phyloP scores from a whole-genome alignment of 2,797 vertebrate genomes.

The Tachyglossus aculeatus region DNA sequence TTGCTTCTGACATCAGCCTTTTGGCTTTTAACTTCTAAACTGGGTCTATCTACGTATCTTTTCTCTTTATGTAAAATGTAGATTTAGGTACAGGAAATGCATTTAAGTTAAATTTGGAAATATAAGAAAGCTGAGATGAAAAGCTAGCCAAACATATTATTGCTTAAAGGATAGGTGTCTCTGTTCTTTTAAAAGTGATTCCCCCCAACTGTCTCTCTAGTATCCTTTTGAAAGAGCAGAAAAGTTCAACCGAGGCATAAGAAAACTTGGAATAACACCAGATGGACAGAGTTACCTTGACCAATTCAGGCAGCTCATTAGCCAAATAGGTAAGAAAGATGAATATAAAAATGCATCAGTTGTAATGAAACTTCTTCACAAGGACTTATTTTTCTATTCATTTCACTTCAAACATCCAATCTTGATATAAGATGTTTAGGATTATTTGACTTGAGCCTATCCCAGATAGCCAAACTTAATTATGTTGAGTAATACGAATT shows the following conservation, averaged over 20 bases:
- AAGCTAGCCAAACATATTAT: conserved; percentile 9
- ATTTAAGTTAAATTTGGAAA: conserved; percentile 13
- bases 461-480: too few species aligned
- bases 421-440: neutral
- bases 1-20: too few species aligned
- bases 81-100: too few species aligned
- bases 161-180: neutral
- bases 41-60: too few species aligned
- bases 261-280: conserved; percentile 95
- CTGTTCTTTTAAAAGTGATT: conserved; percentile 24
- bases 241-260: conserved; percentile 98
- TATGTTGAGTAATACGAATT: too few species aligned
- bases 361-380: too few species aligned
- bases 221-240: conserved; percentile 98
- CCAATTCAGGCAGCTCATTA: conserved; percentile 98
- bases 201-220: conserved; percentile 70
- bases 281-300: conserved; percentile 98
- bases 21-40: too few species aligned
- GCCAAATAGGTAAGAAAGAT: conserved; percentile 90
- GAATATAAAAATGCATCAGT: conserved; percentile 11
- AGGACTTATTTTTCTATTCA: neutral
- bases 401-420: neutral
- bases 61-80: too few species aligned
- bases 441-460: too few species aligned
- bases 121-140: neutral